Conservation (phyloP, 2,888 invertebrate species). For the Rhaphigaster nebulosa region DNA sequence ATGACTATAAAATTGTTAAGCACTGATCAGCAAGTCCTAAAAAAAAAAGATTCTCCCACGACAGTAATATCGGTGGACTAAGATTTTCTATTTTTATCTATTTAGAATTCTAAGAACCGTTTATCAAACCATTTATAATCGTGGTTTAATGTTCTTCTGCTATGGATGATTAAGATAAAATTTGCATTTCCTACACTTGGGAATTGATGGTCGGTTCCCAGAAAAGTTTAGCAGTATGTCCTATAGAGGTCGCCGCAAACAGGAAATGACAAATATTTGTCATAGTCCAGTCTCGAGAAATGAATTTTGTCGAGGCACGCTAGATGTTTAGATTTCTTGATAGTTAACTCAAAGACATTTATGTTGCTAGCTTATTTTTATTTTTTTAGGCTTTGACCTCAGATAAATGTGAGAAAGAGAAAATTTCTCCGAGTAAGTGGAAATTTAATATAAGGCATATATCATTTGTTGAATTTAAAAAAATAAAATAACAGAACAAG, state of each 20-base stretch:
- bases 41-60: no score
- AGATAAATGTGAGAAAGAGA: no score
- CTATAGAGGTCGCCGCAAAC: neutral
- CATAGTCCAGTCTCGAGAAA: neutral
- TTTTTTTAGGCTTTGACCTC: neutral
- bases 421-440: no score
- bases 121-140: neutral
- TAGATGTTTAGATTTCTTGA: neutral
- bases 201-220: neutral
- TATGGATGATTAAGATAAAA: constrained; percentile 2
- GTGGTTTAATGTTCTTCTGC: neutral
- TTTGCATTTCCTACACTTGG: neutral
- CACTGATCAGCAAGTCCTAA: no score
- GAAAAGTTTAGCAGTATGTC: neutral
- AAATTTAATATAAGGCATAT: no score
- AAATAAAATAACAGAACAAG: no score
- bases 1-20: no score
- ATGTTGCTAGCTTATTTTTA: neutral
- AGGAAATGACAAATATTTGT: constrained; percentile 26
- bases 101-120: neutral
- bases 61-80: neutral
- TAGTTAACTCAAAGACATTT: neutral
- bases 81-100: neutral
- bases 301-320: neutral
- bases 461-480: no score